Percentiles rank a stretch among this genome's conserved stretches.
phyloP scores from a whole-genome alignment of 37 sponge, comb jelly and placozoan species.

The Bolinopsis microptera region DNA sequence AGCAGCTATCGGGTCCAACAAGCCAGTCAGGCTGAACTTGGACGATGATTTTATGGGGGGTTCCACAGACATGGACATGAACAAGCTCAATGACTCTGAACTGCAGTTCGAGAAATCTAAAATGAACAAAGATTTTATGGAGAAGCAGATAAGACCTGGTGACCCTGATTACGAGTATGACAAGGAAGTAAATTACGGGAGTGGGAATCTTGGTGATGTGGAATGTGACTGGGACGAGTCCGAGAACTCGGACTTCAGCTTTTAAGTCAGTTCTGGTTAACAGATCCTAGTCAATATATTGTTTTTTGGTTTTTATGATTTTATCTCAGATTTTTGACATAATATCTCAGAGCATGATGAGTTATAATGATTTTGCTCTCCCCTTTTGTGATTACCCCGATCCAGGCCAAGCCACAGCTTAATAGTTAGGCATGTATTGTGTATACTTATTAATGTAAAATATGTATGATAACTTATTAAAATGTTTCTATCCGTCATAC shows the following conservation, averaged over 20 bases:
- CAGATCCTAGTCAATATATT: no score
- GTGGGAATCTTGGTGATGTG: not conserved
- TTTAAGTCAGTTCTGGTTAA: no score
- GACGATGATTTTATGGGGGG: constrained; percentile 10
- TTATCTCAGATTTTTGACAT: no score
- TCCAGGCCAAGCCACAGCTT: no score
- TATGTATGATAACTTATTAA: no score
- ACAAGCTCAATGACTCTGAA: constrained; percentile 33
- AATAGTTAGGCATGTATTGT: no score
- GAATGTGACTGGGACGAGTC: constrained; percentile 51
- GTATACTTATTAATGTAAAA: no score
- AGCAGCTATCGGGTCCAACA: not conserved
- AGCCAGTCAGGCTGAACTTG: not conserved
- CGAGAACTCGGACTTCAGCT: constrained; percentile 12
- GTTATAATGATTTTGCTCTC: no score
- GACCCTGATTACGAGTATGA: constrained; percentile 34
- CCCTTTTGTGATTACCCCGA: no score
- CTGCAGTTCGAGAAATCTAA: constrained; percentile 51
- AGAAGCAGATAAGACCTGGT: constrained; percentile 15
- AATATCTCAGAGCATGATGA: no score
- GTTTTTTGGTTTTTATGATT: no score
- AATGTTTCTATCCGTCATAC: no score
- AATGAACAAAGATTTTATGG: constrained; percentile 1
- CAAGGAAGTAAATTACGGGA: constrained; percentile 31
- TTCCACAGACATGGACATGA: not conserved